Percentiles rank a stretch among this genome's conserved stretches.
phyloP scores from a whole-genome alignment of 2,797 vertebrate species.

The Pipistrellus nathusii region DNA sequence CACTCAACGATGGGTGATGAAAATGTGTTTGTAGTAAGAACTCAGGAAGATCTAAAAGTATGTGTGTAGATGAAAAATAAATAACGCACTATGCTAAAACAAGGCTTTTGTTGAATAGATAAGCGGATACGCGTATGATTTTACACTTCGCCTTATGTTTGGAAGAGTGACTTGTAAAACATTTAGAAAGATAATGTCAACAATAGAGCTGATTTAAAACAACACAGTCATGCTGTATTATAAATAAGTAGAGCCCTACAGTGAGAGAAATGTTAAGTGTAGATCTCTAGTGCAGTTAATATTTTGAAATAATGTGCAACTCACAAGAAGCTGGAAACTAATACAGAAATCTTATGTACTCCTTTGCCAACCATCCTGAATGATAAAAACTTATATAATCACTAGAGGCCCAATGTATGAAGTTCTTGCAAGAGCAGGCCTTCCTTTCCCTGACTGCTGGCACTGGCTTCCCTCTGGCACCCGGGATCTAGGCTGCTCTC shows the following conservation, averaged over 20 bases:
- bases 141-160: not conserved
- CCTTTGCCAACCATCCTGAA: not conserved
- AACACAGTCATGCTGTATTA: not conserved
- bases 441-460: too few relatives aligned
- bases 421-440: too few relatives aligned
- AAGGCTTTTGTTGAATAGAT: not conserved
- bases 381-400: not conserved
- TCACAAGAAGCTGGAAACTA: not conserved
- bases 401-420: too few relatives aligned
- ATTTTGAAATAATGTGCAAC: constrained; percentile 17
- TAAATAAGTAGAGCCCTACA: not conserved
- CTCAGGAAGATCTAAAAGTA: not conserved
- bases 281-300: not conserved
- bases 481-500: too few relatives aligned
- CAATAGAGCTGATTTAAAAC: constrained; percentile 1
- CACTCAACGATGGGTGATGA: constrained; percentile 73
- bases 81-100: constrained; percentile 25
- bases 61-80: constrained; percentile 8
- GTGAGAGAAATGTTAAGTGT: not conserved
- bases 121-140: not conserved
- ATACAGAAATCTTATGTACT: not conserved
- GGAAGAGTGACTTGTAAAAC: not conserved
- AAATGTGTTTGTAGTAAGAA: constrained; percentile 32
- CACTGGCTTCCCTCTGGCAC: too few relatives aligned
- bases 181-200: not conserved